phyloP scores from a whole-genome alignment of 1,140 invertebrate genomes.

The Brachionus manjavacas region DNA sequence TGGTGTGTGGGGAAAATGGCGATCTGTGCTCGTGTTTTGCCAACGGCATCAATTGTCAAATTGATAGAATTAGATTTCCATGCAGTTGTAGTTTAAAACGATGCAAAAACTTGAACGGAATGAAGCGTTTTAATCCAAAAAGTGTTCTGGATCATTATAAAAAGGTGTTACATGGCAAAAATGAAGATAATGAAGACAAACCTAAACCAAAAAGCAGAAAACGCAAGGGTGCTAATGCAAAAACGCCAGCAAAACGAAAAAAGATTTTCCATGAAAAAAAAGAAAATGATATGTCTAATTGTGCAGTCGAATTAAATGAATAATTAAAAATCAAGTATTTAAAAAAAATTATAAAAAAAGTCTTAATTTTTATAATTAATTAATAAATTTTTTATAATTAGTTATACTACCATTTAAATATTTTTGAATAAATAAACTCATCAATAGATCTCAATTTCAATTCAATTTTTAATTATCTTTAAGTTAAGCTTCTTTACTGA shows the following conservation, averaged over 20 bases:
- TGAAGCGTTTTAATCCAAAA: slow-evolving; percentile 33
- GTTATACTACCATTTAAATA: background rate
- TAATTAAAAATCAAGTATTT: background rate
- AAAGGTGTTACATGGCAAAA: background rate
- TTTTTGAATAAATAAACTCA: background rate
- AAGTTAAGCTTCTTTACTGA: too few relatives aligned
- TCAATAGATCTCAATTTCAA: background rate
- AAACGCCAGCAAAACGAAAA: background rate
- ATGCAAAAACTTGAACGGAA: slow-evolving; percentile 81
- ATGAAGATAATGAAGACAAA: background rate
- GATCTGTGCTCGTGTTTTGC: slow-evolving; percentile 87
- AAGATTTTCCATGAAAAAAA: background rate
- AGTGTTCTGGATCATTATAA: background rate
- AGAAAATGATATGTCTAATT: background rate
- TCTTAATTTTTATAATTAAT: background rate
- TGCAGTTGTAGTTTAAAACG: slow-evolving; percentile 90
- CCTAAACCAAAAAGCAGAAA: background rate
- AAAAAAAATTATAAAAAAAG: background rate
- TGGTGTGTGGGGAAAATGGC: slow-evolving; percentile 74
- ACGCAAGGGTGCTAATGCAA: background rate
- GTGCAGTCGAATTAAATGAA: background rate
- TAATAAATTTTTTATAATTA: background rate
- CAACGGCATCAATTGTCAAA: slow-evolving; percentile 91
- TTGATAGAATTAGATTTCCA: slow-evolving; percentile 88
- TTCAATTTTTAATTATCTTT: background rate